Conservation (phyloP, 2,888 invertebrate species). For the Cepaea hortensis region DNA sequence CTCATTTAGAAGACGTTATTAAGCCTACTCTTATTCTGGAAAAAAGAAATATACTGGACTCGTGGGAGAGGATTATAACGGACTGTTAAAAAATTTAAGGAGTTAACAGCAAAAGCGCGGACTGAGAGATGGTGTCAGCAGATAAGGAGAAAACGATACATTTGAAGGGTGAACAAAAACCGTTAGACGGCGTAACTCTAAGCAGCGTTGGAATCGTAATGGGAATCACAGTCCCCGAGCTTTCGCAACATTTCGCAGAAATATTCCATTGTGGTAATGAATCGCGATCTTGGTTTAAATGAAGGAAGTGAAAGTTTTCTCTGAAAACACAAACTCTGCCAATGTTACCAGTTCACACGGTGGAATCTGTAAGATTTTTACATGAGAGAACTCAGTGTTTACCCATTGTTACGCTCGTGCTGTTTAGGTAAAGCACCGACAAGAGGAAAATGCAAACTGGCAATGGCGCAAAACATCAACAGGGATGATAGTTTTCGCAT, state of each 20-base stretch:
- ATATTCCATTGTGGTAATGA: slow-evolving; percentile 39
- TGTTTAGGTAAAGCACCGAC: slow-evolving; percentile 11
- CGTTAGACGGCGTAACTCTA: slow-evolving; percentile 20
- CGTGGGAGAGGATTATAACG: neutral
- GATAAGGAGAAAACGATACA: slow-evolving; percentile 40
- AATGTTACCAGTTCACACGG: slow-evolving; percentile 24
- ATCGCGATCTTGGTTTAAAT: slow-evolving; percentile 23
- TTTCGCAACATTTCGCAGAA: slow-evolving; percentile 39
- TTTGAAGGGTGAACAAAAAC: slow-evolving; percentile 35
- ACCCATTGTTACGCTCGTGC: slow-evolving; percentile 38
- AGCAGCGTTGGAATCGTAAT: slow-evolving; percentile 28
- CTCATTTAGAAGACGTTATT: neutral
- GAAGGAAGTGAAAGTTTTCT: slow-evolving; percentile 31
- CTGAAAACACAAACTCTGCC: slow-evolving; percentile 28
- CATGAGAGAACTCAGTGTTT: slow-evolving; percentile 34
- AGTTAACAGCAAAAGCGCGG: slow-evolving; percentile 21
- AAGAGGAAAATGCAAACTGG: slow-evolving; percentile 25
- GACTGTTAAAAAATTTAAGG: slow-evolving; percentile 8
- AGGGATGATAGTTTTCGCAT: slow-evolving; percentile 12
- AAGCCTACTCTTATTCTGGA: neutral
- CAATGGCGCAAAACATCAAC: slow-evolving; percentile 30
- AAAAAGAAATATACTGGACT: neutral
- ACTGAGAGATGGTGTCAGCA: slow-evolving; percentile 34
- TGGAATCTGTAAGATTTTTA: slow-evolving; percentile 29
- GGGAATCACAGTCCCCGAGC: slow-evolving; percentile 28